Evolutionary conservation across 2,113 vertebrate species (phyloP).

Genomic region (Vidua chalybeata): DNA sequence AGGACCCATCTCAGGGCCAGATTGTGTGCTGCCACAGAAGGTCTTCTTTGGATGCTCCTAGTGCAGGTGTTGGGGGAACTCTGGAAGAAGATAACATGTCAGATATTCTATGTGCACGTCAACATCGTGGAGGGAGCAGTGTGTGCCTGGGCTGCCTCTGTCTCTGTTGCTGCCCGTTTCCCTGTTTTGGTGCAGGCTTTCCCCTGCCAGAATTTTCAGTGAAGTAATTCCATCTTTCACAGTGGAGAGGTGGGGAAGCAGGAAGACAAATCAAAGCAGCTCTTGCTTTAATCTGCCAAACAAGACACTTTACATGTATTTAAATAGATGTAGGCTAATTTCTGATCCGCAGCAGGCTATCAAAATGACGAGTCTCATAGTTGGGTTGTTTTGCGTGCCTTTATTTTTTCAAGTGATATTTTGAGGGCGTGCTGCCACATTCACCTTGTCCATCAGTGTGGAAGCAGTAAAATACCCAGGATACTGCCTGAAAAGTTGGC

Average conservation of each 20-base stretch:
- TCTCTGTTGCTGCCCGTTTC: background rate
- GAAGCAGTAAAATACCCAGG: background rate
- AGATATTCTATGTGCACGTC: accelerated
- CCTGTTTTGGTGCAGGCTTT: background rate
- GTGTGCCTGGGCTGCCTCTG: background rate
- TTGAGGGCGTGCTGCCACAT: background rate
- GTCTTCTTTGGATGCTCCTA: background rate
- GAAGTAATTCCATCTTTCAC: background rate
- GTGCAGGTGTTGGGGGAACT: accelerated
- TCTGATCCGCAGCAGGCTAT: background rate
- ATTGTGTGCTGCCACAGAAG: background rate
- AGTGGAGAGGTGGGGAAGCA: background rate
- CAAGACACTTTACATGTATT: background rate
- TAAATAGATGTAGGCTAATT: background rate
- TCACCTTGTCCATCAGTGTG: background rate
- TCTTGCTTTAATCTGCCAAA: background rate
- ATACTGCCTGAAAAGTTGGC: background rate
- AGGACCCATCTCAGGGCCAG: too few relatives aligned
- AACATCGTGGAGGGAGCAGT: background rate
- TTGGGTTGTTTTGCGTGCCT: background rate
- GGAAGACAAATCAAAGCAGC: background rate
- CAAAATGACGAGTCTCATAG: background rate
- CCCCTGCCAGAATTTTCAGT: background rate
- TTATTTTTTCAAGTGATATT: background rate
- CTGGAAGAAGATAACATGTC: background rate